phyloP scores from a whole-genome alignment of 2,797 vertebrate genomes.

The Oryzias sinensis region DNA sequence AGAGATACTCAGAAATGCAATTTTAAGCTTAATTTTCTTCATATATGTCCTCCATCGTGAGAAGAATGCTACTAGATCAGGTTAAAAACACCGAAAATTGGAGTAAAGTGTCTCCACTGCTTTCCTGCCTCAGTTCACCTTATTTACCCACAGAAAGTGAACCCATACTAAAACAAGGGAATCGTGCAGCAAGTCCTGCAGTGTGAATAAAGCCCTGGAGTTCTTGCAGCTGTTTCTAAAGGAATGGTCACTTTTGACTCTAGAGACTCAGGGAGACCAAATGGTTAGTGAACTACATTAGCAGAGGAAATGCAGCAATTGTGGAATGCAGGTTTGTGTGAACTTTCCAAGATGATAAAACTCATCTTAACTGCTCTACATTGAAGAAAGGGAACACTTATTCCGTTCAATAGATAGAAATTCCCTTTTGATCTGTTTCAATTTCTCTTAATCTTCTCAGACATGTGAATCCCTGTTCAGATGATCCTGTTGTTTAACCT shows the following conservation, averaged over 20 bases:
- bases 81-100: too few species aligned
- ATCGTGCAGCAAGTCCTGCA: too few species aligned
- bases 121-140: too few species aligned
- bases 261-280: conserved; percentile 69
- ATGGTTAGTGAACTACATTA: conserved; percentile 45
- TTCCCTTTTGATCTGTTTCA: conserved; percentile 5
- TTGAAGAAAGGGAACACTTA: conserved; percentile 27
- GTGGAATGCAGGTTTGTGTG: conserved; percentile 25
- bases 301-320: conserved; percentile 33
- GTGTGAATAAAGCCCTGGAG: conserved; percentile 15
- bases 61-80: too few species aligned
- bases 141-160: too few species aligned
- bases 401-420: conserved; percentile 14
- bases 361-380: conserved; percentile 17
- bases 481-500: conserved; percentile 1
- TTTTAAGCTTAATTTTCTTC: too few species aligned
- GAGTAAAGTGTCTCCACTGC: too few species aligned
- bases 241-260: conserved; percentile 40
- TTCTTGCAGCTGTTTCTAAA: conserved; percentile 34
- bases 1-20: too few species aligned
- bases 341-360: conserved; percentile 15
- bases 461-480: conserved; percentile 7
- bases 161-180: too few species aligned
- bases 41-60: too few species aligned
- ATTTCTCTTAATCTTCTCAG: conserved; percentile 4